phyloP scores from a whole-genome alignment of 1,140 invertebrate species.

The Pararge aegeria region DNA sequence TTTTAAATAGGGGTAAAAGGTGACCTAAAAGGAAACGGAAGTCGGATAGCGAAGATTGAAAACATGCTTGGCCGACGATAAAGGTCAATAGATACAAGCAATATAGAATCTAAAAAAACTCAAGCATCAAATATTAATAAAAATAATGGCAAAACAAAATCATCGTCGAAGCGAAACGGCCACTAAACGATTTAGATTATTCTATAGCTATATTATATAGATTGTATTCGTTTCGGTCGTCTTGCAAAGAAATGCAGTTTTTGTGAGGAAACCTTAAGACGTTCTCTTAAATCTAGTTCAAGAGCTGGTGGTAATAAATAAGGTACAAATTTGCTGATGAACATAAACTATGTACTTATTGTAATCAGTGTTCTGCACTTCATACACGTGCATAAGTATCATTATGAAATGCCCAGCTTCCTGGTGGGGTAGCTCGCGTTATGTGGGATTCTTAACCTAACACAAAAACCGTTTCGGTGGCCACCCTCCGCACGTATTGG shows the following conservation, averaged over 20 bases:
- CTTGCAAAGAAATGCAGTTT: not conserved
- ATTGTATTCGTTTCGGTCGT: not conserved
- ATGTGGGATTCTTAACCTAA: too few species aligned
- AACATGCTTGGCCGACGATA: not conserved
- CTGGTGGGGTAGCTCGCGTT: too few species aligned
- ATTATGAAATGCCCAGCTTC: too few species aligned
- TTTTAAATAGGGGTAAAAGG: too few species aligned
- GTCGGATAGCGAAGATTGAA: not conserved
- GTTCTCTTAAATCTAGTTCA: not conserved
- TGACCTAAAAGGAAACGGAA: too few species aligned
- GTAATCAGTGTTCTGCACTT: too few species aligned
- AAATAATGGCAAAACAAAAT: not conserved
- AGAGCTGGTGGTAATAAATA: not conserved
- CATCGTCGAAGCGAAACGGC: not conserved
- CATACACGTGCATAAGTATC: too few species aligned
- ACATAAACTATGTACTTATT: too few species aligned
- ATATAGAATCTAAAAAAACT: not conserved
- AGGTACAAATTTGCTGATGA: too few species aligned
- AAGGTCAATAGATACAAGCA: not conserved
- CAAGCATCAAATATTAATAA: not conserved
- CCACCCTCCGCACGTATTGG: too few species aligned
- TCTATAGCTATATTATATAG: not conserved
- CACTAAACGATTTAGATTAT: not conserved
- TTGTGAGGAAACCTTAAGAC: not conserved
- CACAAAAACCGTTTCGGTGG: too few species aligned